Evolutionary conservation across 2,113 vertebrate genomes (phyloP), one percentile per base, ranked within the genome.

Genomic region (Electrona antarctica): DNA sequence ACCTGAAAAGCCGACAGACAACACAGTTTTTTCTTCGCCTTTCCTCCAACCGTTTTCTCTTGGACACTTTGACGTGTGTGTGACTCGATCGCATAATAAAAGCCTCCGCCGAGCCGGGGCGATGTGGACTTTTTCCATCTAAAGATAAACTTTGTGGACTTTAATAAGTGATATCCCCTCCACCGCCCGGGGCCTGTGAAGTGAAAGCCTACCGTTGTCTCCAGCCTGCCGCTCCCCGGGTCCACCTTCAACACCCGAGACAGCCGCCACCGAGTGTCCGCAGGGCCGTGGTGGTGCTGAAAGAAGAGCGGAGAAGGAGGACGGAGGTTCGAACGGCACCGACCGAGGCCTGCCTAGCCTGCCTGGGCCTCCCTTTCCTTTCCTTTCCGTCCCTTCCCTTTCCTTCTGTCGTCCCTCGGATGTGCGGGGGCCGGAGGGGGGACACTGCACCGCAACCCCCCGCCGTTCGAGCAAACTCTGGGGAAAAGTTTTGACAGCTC

Each of bases 181-280:
- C 54, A 8, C 15, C 52, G 78, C 73, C 21, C 77, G 76, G 90
- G 90, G 88, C 91, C 90, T 89, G 72, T 79, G 80, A 84, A 87
- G 83, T 74, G 73, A 73, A 76, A 69, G 70, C 85, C 77, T 84
- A 89, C 91, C 86, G 88, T 89, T 41, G 3, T 41, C 86, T 86
- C 93, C 90, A 41, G 85, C 88, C 91, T 41, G 93, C 94, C 93
- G 92, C 94, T 93, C 92, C 93, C 90, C 87, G 90, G 89, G 91
- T 41, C 93, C 92, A 88, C 91, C 90, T 92, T 91, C 89, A 82
- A 89, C 91, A 90, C 87, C 89, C 84, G 86, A 88, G 71, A 92
- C 33, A 41, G 33, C 88, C 89, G 91, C 90, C 88, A 88, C 90
- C 81, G 89, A 85, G 90, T 74, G 93, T 86, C 87, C 90, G 74